Evolutionary conservation across 1,140 invertebrate species (phyloP), one percentile per base, ranked within the genome.

Genomic region (Campoletis sonorensis): DNA sequence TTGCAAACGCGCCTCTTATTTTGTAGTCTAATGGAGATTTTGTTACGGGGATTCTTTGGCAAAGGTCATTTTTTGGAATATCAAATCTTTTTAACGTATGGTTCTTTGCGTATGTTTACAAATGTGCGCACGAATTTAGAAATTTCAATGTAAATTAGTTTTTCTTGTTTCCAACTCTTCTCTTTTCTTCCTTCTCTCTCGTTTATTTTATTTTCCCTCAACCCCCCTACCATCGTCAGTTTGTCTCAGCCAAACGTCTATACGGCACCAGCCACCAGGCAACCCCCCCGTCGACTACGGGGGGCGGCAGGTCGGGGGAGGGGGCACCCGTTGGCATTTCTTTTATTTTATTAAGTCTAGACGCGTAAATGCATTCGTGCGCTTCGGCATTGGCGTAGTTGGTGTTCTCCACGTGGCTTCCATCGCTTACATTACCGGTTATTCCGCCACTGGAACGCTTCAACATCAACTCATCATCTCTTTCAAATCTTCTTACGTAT

Each of bases 271-370:
- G 33, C 27, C 33, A 67, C 58, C 33, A 58, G 54, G 58, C 76
- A 89, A 88, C 88, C 86, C 82, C 86, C 54, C 70, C 73, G 54
- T 64, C 81, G 61, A 76, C 58, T 26, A 64, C 82, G n/a, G 77
- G 49, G 18, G 67, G 85, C 83, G 85, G 86, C 13, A 68, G 49
- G 18, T 49, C 84, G 84, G 27, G 71, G 49, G 26, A 54, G 85
- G 84, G 85, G 86, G 26, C 76, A 78, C 76, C 85, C 85, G 85
- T 86, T 85, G 84, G 82, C 80, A 84, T 88, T 92, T 91, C 86
- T 91, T 92, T 91, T 92, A 91, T 91, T 91, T 92, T 90, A 90
- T 90, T 89, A 90, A 91, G 90, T 92, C 91, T 91, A 92, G 91
- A 91, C 91, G 88, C 88, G 88, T 89, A 91, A 91, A 92, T 89